Conservation (phyloP, 1,140 invertebrate species). For the Liolophura sinensis region DNA sequence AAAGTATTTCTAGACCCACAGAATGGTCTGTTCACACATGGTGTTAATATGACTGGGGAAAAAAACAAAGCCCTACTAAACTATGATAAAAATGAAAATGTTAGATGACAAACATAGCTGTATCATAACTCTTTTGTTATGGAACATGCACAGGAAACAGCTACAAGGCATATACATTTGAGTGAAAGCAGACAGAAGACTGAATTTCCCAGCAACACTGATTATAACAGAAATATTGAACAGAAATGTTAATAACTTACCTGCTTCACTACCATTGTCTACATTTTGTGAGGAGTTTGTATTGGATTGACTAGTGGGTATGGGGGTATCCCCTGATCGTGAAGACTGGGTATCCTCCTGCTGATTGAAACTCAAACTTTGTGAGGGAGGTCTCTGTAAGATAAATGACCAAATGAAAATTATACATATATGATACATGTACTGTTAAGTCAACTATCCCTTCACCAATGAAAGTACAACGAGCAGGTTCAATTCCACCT, state of each 20-base stretch:
- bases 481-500: no score
- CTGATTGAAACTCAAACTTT: conserved; percentile 40
- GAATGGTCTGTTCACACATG: no score
- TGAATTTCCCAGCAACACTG: neutral
- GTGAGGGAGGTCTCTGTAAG: conserved; percentile 48
- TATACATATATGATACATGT: no score
- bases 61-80: no score
- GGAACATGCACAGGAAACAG: neutral
- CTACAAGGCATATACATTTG: neutral
- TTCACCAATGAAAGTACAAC: no score
- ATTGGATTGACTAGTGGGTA: conserved; percentile 47
- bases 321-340: conserved; percentile 51
- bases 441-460: no score
- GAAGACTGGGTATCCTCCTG: conserved; percentile 52
- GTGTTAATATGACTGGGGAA: no score
- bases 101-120: no score
- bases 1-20: no score
- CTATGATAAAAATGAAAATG: no score
- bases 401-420: no score
- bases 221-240: no score
- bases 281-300: conserved; percentile 44
- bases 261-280: conserved; percentile 53
- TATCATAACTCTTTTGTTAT: neutral
- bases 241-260: conserved; percentile 21
- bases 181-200: neutral